phyloP scores from a whole-genome alignment of 2,113 vertebrate genomes.

The Gorsachius goisagi region DNA sequence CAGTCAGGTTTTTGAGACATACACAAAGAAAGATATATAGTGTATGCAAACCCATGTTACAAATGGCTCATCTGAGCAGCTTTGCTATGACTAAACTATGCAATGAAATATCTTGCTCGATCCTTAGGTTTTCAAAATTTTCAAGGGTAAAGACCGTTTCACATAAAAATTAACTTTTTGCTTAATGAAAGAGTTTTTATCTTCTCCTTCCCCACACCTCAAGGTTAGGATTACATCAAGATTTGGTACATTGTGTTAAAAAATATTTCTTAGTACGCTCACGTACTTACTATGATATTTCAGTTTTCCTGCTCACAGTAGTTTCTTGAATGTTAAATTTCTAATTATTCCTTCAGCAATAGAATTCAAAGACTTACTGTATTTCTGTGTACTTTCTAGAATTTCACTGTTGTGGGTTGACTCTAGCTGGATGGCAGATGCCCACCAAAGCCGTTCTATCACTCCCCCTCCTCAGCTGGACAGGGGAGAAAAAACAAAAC shows the following conservation, averaged over 20 bases:
- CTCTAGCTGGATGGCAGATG: background rate
- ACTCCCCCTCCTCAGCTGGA: background rate
- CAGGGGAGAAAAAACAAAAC: too few species aligned
- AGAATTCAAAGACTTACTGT: background rate
- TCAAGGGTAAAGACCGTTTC: background rate
- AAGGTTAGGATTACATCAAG: background rate
- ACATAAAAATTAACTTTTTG: background rate
- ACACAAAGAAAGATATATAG: background rate
- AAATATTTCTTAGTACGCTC: background rate
- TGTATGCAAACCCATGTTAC: fast-evolving
- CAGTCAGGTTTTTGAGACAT: background rate
- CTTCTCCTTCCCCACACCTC: background rate
- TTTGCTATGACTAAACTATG: too few species aligned
- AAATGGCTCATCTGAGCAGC: background rate
- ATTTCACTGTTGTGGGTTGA: background rate
- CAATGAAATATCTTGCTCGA: background rate
- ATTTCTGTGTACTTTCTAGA: background rate
- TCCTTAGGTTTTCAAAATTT: background rate
- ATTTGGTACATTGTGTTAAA: background rate
- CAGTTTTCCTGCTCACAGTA: background rate
- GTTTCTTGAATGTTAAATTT: background rate
- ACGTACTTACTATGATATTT: background rate
- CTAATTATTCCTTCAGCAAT: background rate
- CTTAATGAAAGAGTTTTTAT: background rate
- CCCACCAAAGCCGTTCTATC: background rate